Base-by-base conservation (phyloP, 2,888 invertebrate species). In the Polydrusus tereticollis region DNA sequence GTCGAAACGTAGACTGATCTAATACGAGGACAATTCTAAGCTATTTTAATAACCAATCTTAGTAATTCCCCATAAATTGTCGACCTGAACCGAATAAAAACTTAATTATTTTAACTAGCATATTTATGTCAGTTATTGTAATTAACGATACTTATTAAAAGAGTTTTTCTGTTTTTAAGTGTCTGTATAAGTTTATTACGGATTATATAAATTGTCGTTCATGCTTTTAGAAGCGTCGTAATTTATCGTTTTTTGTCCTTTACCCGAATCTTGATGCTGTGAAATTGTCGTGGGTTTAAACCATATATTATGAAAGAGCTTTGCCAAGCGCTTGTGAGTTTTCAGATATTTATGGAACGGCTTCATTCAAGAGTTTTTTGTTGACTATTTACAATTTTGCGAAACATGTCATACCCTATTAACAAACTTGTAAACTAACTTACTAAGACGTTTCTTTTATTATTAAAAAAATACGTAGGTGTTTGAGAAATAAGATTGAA, bases 231-330 rank as follows among this genome's bases (percentile, higher is more conserved):
- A 21, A 12, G 16, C 16, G 2, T 2, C n/a, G 33, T 55, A 16
- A n/a, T 60, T 43, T 23, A 43, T 60, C 43, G 23, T 60, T 60
- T 26, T 43, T 60, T 43, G 43, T 60, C 12, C 23, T 16, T 26
- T 12, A 41, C 43, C 14, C 60, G 20, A 26, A 43, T 45, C 43
- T 43, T 60, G 43, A 43, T 45, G 45, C 26, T 21, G 33, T 67
- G 23, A 58, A 47, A 55, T 29, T 38, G 5, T 26, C 8, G 26
- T 23, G 50, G 43, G 55, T 41, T 65, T 7, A 55, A 55, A 65
- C 43, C 55, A 65, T 65, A 65, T 65, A 65, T 65, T 55, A 55
- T 12, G 23, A 29, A 21, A 16, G 18, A 41, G 20, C 50, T 41
- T 41, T 23, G 50, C 63, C 38, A 65, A 26, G n/a, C 23, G 20